phyloP scores from a whole-genome alignment of 1,140 invertebrate species.

The Cydia amplana region DNA sequence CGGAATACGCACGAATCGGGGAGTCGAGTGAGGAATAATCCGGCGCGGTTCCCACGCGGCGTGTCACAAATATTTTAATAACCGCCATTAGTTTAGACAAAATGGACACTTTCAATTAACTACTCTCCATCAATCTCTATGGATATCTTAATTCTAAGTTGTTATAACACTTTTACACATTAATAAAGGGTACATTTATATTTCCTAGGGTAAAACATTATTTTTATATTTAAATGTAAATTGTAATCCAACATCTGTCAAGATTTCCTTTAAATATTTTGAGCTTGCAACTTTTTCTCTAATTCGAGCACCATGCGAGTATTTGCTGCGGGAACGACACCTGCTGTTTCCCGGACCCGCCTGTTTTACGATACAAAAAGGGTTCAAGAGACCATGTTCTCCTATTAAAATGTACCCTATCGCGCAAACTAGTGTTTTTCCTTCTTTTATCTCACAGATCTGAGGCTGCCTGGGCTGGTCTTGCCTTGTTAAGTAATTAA shows the following conservation, averaged over 20 bases:
- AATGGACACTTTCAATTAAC: conserved; percentile 3
- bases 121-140: neutral
- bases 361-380: neutral
- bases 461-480: neutral
- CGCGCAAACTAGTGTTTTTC: neutral
- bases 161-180: neutral
- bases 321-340: neutral
- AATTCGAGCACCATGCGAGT: neutral
- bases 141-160: neutral
- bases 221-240: no score
- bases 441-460: neutral
- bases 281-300: neutral
- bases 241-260: no score
- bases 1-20: neutral
- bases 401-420: neutral
- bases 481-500: conserved; percentile 19
- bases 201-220: no score
- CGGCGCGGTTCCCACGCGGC: conserved; percentile 13
- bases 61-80: conserved; percentile 32
- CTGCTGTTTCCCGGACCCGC: neutral
- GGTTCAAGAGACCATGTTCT: neutral
- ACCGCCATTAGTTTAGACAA: conserved; percentile 20
- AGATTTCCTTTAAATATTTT: neutral
- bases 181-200: no score
- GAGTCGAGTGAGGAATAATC: neutral